Conservation (phyloP, 2,797 vertebrate genomes). For the Liasis olivaceus region DNA sequence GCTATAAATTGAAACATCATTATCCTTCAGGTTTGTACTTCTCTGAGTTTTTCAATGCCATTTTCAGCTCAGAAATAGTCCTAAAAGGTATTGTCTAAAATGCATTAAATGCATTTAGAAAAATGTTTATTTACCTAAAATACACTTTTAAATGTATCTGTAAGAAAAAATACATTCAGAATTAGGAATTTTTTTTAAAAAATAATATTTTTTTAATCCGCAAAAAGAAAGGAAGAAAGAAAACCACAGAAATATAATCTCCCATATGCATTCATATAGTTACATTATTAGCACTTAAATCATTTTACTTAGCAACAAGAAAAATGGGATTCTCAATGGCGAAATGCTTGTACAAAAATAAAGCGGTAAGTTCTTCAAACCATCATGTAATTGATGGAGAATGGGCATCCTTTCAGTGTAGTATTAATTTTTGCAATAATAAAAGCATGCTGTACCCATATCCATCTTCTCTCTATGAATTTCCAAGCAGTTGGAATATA, state of each 20-base stretch:
- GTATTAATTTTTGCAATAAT: no score
- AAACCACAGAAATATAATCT: neutral
- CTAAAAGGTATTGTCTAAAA: neutral
- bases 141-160: neutral
- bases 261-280: neutral
- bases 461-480: no score
- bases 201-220: neutral
- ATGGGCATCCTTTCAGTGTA: no score
- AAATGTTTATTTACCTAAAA: neutral
- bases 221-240: neutral
- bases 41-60: neutral
- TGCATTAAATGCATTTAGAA: neutral
- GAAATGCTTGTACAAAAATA: neutral
- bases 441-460: no score
- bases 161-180: neutral
- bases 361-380: neutral
- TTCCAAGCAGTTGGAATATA: no score
- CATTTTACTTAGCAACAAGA: neutral
- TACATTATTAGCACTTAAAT: neutral
- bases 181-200: neutral
- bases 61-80: neutral
- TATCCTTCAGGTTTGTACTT: neutral
- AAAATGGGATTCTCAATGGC: neutral
- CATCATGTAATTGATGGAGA: neutral
- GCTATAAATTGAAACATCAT: neutral